Evolutionary conservation across 2,888 invertebrate species (phyloP), one percentile per base, ranked within the genome.

Genomic region (Chalcosyrphus nemorum): DNA sequence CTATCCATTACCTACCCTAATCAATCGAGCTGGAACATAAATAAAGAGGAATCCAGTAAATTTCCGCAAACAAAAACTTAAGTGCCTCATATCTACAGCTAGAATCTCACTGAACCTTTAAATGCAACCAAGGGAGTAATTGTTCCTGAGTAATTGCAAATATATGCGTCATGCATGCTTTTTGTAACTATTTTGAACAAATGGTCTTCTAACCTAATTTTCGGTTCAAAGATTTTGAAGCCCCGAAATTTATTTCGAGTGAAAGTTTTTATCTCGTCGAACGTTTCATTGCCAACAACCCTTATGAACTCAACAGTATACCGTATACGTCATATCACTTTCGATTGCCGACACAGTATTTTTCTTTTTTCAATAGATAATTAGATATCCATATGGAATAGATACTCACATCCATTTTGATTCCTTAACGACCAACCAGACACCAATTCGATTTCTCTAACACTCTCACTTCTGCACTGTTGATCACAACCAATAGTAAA

Each of bases 351-450:
- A n/a, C n/a, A n/a, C n/a, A n/a, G n/a, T n/a, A n/a, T n/a, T n/a
- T n/a, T n/a, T n/a, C n/a, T n/a, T n/a, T n/a, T n/a, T n/a, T n/a
- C n/a, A 63, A 21, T 11, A 13, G 54, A 57, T 57, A 24, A 57
- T 9, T 19, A 0, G n/a, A 9, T 29, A 13, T 21, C n/a, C 29
- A 63, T 68, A 70, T 68, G 47, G 35, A 47, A 47, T 11, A 43
- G n/a, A 27, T 71, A 86, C 86, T 88, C 84, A 88, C 88, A 77
- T 70, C 77, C 84, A 82, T 87, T 87, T 57, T 80, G 52, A 50
- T 87, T 87, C 29, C 35, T 65, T 17, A 88, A 65, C 9, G 78
- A 81, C 88, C 88, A 88, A 21, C 77, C 81, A n/a, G 86, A 86
- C 32, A 66, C 76, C 17, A 88, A 45, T 68, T 86, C 86, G 6